Percentiles rank a stretch among this genome's conserved stretches.
Conservation (phyloP, 2,888 invertebrate genomes). For the Drosophila putrida region DNA sequence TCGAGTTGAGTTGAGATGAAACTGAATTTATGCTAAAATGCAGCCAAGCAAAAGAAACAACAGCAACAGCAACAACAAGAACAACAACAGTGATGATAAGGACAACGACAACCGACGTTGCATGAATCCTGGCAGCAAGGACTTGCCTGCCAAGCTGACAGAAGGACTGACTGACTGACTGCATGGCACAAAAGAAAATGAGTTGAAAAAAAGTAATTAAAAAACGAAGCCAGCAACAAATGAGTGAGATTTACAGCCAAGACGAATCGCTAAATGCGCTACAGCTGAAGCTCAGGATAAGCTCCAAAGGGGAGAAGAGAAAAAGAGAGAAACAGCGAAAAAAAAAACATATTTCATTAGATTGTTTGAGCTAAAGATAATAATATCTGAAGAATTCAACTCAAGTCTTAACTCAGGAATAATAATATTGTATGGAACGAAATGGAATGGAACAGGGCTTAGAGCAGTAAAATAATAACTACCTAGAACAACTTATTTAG, state of each 20-base stretch:
- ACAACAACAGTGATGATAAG: constrained; percentile 36
- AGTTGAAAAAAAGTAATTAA: constrained; percentile 79
- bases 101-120: constrained; percentile 37
- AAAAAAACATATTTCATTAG: neutral
- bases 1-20: constrained; percentile 71
- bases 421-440: neutral
- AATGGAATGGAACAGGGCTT: neutral
- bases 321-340: neutral
- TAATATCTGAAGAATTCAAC: neutral
- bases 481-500: too few species aligned
- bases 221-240: constrained; percentile 52
- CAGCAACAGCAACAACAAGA: constrained; percentile 20
- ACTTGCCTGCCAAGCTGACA: constrained; percentile 51
- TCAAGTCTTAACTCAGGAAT: neutral
- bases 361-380: neutral
- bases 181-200: constrained; percentile 81
- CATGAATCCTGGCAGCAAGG: constrained; percentile 64
- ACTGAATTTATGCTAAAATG: constrained; percentile 83
- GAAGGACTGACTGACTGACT: constrained; percentile 37
- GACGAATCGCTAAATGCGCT: constrained; percentile 29
- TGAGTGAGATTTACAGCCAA: constrained; percentile 10
- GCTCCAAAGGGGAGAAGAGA: neutral
- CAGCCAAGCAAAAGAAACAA: constrained; percentile 73
- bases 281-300: neutral
- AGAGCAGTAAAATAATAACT: too few species aligned